Percentiles rank a stretch among this genome's conserved stretches.
phyloP scores from a whole-genome alignment of 2,888 invertebrate species.

The Diachrysia chrysitis region DNA sequence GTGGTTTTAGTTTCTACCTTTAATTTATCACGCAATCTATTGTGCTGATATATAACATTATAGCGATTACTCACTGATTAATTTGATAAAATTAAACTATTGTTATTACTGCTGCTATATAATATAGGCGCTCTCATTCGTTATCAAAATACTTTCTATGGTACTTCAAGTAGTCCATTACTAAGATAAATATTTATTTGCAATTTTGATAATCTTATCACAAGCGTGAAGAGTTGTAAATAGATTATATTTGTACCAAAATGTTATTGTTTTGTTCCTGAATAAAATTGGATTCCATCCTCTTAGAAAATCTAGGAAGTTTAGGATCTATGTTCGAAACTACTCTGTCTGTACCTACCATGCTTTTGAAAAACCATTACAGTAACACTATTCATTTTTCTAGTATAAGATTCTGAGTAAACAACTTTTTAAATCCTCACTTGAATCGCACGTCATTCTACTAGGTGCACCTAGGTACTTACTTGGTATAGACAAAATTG shows the following conservation, averaged over 20 bases:
- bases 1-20: too few species aligned
- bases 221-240: not conserved
- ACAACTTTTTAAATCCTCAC: too few species aligned
- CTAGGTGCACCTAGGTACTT: too few species aligned
- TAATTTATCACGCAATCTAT: not conserved
- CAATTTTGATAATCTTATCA: constrained; percentile 20
- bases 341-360: too few species aligned
- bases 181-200: constrained; percentile 20
- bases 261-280: not conserved
- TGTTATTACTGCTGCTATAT: not conserved
- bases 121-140: not conserved
- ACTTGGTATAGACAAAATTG: too few species aligned
- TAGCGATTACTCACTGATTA: not conserved
- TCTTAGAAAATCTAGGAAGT: too few species aligned
- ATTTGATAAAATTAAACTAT: not conserved
- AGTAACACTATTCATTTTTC: too few species aligned
- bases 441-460: too few species aligned
- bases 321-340: too few species aligned
- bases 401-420: too few species aligned
- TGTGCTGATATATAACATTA: not conserved
- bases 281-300: too few species aligned
- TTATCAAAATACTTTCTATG: constrained; percentile 7
- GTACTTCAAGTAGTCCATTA: constrained; percentile 14
- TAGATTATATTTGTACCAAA: not conserved
- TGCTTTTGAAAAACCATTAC: too few species aligned